These are phyloP conservation scores for Augochlora pura DNA, from an alignment of 1,140 invertebrate genomes.

Conservation along the genomic window DNA sequence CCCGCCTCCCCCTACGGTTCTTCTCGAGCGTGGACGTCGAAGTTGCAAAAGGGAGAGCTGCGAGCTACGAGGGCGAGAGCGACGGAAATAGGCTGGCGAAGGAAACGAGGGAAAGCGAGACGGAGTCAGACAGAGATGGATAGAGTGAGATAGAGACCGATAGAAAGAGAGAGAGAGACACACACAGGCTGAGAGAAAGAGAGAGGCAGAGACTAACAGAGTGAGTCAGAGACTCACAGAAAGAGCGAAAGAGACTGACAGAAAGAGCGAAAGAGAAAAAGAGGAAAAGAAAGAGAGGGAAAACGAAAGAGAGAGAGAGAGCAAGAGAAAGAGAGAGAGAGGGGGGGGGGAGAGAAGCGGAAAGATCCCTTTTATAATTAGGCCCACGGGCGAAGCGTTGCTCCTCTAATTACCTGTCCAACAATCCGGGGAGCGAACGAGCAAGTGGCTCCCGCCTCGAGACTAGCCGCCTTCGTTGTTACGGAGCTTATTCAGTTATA, in stretches of 20 bases:
- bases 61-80: conserved; percentile 1
- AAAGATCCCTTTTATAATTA: conserved; percentile 76
- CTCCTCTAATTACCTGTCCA: conserved; percentile 78
- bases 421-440: conserved; percentile 71
- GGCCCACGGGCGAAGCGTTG: conserved; percentile 75
- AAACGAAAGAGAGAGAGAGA: neutral
- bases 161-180: too few species aligned
- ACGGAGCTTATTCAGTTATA: conserved; percentile 68
- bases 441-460: conserved; percentile 62
- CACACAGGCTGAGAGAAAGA: too few species aligned
- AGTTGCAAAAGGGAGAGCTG: conserved; percentile 24
- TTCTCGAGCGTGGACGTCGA: neutral
- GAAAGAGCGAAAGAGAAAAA: too few species aligned
- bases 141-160: too few species aligned
- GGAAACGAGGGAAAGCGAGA: too few species aligned
- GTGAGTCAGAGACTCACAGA: too few species aligned
- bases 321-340: too few species aligned
- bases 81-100: conserved; percentile 41
- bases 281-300: too few species aligned
- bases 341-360: conserved; percentile 9
- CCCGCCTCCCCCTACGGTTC: neutral
- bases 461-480: conserved; percentile 59
- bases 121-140: too few species aligned
- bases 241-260: too few species aligned
- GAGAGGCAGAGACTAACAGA: too few species aligned